Conservation (phyloP, 2,888 invertebrate genomes). For the Polydrusus pterygomalis region DNA sequence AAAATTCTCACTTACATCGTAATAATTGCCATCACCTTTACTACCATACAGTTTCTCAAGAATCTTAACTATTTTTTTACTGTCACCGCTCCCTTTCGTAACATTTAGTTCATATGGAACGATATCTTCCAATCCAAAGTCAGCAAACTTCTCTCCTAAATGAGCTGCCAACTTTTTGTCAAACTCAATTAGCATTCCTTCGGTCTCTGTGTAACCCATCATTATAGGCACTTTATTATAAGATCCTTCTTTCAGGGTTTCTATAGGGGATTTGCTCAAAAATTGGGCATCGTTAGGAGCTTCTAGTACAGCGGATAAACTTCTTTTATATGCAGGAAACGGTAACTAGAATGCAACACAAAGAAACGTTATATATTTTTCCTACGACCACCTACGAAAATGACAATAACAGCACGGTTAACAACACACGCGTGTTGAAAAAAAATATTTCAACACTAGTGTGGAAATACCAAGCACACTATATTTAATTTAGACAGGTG, state of each 20-base stretch:
- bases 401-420: too few relatives aligned
- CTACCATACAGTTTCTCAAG: constrained; percentile 61
- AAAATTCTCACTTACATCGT: constrained; percentile 33
- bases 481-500: too few relatives aligned
- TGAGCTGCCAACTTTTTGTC: constrained; percentile 20
- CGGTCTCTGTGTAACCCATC: constrained; percentile 65
- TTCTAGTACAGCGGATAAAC: constrained; percentile 60
- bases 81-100: constrained; percentile 56
- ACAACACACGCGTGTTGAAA: too few relatives aligned
- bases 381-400: too few relatives aligned
- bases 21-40: constrained; percentile 4
- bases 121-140: constrained; percentile 53
- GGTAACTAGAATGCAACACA: constrained; percentile 12
- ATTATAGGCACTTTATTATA: constrained; percentile 68
- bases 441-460: too few relatives aligned
- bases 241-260: constrained; percentile 63
- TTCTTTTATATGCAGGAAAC: constrained; percentile 44
- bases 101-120: constrained; percentile 60
- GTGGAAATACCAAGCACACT: too few relatives aligned
- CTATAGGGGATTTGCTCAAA: constrained; percentile 62
- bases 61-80: constrained; percentile 65
- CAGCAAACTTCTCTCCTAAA: neutral
- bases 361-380: too few relatives aligned
- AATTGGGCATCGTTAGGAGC: constrained; percentile 59
- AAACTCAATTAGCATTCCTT: constrained; percentile 65